phyloP scores from a whole-genome alignment of 2,888 invertebrate genomes.

The Anthoptus insignis region DNA sequence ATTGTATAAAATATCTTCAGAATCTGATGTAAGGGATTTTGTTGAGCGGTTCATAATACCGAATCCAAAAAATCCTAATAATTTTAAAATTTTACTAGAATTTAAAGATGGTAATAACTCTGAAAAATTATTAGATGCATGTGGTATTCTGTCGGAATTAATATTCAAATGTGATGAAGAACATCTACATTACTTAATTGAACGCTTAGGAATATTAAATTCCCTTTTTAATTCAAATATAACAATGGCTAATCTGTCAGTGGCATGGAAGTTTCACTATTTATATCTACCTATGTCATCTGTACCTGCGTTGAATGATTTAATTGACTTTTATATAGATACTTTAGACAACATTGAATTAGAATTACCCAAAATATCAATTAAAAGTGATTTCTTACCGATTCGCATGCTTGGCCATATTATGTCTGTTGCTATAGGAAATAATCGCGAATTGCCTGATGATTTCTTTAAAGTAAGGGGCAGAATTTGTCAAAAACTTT shows the following conservation, averaged over 20 bases:
- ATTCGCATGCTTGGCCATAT: constrained; percentile 66
- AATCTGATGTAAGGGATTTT: constrained; percentile 64
- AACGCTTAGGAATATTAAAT: constrained; percentile 65
- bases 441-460: constrained; percentile 41
- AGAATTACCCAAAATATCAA: constrained; percentile 52
- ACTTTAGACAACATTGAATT: constrained; percentile 44
- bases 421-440: constrained; percentile 49
- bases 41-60: constrained; percentile 66
- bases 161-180: constrained; percentile 69
- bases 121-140: constrained; percentile 64
- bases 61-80: constrained; percentile 49
- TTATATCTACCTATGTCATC: constrained; percentile 77
- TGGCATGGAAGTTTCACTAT: constrained; percentile 80
- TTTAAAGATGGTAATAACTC: constrained; percentile 71
- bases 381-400: constrained; percentile 70
- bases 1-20: constrained; percentile 68
- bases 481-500: constrained; percentile 61
- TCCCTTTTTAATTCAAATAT: constrained; percentile 69
- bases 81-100: constrained; percentile 55
- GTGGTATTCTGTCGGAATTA: constrained; percentile 67
- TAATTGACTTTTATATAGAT: constrained; percentile 64
- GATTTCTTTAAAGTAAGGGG: constrained; percentile 55
- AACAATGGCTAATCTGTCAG: constrained; percentile 72
- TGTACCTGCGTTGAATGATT: constrained; percentile 67
- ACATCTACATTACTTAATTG: constrained; percentile 67